phyloP scores from a whole-genome alignment of 2,888 invertebrate genomes.

The Lepidonotus clava region DNA sequence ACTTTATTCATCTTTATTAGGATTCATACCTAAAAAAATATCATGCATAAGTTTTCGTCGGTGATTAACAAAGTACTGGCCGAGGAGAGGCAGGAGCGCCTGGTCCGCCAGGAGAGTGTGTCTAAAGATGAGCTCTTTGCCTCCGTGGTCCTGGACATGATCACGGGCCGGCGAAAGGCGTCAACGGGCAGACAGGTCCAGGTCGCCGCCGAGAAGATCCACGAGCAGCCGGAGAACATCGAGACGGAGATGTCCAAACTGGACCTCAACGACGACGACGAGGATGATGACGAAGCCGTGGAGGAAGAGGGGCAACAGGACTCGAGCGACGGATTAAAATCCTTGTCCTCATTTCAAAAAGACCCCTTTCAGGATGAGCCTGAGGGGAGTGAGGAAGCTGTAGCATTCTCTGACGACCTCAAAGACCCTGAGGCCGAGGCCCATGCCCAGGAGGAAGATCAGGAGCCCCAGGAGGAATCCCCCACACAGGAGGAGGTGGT shows the following conservation, averaged over 20 bases:
- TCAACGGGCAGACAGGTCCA: not conserved
- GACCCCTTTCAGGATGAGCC: not conserved
- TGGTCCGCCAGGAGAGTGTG: not conserved
- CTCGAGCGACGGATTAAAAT: not conserved
- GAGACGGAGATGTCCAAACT: slow-evolving; percentile 37
- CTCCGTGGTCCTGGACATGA: slow-evolving; percentile 21
- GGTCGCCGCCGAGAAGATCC: not conserved
- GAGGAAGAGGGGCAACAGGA: not conserved
- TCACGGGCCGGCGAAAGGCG: not conserved
- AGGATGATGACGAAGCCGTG: not conserved
- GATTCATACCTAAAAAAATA: not conserved
- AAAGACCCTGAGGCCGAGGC: not conserved
- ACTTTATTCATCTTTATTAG: too few species aligned
- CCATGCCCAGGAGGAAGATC: not conserved
- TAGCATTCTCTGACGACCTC: not conserved
- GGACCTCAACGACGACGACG: not conserved
- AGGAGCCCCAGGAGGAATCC: not conserved
- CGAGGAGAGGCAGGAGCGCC: not conserved
- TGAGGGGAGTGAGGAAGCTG: not conserved
- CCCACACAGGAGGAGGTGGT: not conserved
- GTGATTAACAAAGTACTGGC: slow-evolving; percentile 13
- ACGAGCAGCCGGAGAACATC: not conserved
- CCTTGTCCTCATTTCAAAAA: not conserved
- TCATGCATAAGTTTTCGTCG: not conserved
- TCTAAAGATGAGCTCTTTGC: slow-evolving; percentile 31